Evolutionary conservation across 92 coral and sea anemone genomes (phyloP).

Genomic region (Epizoanthus ramosus): DNA sequence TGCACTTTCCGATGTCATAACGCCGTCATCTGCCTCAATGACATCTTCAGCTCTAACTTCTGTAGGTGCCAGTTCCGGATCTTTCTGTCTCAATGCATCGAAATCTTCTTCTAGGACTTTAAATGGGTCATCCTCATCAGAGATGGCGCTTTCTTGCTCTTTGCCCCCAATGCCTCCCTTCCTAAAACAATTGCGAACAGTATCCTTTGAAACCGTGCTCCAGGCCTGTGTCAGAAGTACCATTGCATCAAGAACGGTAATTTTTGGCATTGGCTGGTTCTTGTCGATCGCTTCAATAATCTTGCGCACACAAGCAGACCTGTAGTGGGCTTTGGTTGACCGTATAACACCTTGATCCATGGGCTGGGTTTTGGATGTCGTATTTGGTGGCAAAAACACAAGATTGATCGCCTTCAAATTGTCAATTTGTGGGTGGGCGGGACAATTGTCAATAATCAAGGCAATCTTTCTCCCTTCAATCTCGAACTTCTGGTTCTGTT

Average conservation of each 20-base stretch:
- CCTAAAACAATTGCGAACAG: no score
- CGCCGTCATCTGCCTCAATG: conserved; percentile 32
- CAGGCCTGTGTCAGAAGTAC: conserved; percentile 56
- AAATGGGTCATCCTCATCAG: background rate
- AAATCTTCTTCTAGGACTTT: conserved; percentile 20
- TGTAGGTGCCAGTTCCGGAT: conserved; percentile 26
- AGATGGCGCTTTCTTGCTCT: no score
- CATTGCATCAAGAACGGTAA: conserved; percentile 63
- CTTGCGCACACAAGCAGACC: conserved; percentile 41
- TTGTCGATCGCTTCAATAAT: conserved; percentile 41
- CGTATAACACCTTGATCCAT: conserved; percentile 64
- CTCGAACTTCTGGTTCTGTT: conserved; percentile 59
- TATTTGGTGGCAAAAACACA: conserved; percentile 62
- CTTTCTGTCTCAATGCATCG: conserved; percentile 17
- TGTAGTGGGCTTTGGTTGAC: conserved; percentile 48
- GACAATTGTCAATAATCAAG: conserved; percentile 58
- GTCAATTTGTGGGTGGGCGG: conserved; percentile 52
- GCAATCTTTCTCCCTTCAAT: conserved; percentile 63
- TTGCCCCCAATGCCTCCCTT: no score
- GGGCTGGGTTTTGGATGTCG: conserved; percentile 60
- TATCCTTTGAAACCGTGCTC: conserved; percentile 41
- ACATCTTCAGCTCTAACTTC: background rate
- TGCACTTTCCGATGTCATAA: conserved; percentile 24
- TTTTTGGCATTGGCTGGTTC: conserved; percentile 27
- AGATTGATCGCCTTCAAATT: conserved; percentile 56